Conservation (phyloP, 1,140 invertebrate species). For the Drosophila pruinosa region DNA sequence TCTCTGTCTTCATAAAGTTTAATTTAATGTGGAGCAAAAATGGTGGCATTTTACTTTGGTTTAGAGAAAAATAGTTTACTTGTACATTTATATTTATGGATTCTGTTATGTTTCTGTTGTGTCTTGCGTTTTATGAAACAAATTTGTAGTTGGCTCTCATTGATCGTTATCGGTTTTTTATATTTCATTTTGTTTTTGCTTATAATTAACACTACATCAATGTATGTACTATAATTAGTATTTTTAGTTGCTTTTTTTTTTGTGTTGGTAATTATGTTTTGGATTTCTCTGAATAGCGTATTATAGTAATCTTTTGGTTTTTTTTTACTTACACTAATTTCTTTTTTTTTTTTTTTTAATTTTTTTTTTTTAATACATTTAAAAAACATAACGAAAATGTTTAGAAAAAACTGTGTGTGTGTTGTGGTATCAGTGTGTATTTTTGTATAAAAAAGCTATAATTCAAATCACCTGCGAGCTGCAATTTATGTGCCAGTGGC, state of each 20-base stretch:
- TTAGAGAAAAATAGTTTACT: constrained; percentile 79
- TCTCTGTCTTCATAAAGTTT: constrained; percentile 60
- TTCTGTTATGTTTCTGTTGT: constrained; percentile 39
- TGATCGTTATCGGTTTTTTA: constrained; percentile 29
- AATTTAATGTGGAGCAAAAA: constrained; percentile 75
- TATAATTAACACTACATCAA: constrained; percentile 80
- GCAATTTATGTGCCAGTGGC: constrained; percentile 65
- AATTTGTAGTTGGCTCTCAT: constrained; percentile 58
- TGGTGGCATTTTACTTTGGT: constrained; percentile 69
- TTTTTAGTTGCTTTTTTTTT: constrained; percentile 69
- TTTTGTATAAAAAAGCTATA: constrained; percentile 51
- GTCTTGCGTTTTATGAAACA: constrained; percentile 68
- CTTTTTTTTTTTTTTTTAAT: constrained; percentile 16
- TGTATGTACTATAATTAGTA: constrained; percentile 82
- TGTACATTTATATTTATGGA: constrained; percentile 68
- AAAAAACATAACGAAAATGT: constrained; percentile 63
- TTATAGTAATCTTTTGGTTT: constrained; percentile 67
- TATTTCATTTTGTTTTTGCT: constrained; percentile 47
- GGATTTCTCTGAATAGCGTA: constrained; percentile 82
- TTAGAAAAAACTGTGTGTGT: constrained; percentile 52
- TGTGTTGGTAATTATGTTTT: constrained; percentile 80
- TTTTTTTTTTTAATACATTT: constrained; percentile 60
- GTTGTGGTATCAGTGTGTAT: constrained; percentile 54
- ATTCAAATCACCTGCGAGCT: constrained; percentile 72
- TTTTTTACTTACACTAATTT: constrained; percentile 48